Conservation (phyloP, 37 sponge, comb jelly and placozoan species). For the Amphimedon queenslandica region DNA sequence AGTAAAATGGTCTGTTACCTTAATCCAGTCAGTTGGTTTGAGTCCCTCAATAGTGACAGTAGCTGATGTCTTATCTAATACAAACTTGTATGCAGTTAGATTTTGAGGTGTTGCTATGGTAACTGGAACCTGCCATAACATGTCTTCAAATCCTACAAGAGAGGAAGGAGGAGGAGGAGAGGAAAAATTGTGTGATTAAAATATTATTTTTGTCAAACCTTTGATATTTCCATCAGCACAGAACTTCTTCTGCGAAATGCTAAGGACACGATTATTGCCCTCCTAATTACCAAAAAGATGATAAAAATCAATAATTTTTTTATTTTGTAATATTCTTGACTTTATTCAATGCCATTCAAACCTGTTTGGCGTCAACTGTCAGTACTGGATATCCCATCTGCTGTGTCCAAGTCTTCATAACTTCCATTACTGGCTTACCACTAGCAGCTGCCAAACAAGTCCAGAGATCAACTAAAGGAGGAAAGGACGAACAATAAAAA, state of each 20-base stretch:
- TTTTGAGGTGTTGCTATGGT: constrained; percentile 49
- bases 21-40: constrained; percentile 42
- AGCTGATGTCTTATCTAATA: constrained; percentile 35
- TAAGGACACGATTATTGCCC: constrained; percentile 44
- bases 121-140: constrained; percentile 54
- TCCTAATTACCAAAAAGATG: constrained; percentile 57
- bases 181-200: no score
- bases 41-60: constrained; percentile 48
- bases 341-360: constrained; percentile 50
- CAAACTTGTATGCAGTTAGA: constrained; percentile 25
- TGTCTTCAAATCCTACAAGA: constrained; percentile 21
- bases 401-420: constrained; percentile 91
- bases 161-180: no score
- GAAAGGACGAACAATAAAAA: no score
- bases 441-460: constrained; percentile 55
- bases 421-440: constrained; percentile 63
- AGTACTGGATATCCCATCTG: constrained; percentile 97
- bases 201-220: constrained; percentile 39
- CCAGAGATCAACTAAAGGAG: constrained; percentile 70
- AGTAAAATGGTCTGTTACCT: no score
- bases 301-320: constrained; percentile 27
- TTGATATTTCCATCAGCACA: constrained; percentile 76
- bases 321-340: neutral
- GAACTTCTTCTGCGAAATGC: constrained; percentile 74
- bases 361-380: constrained; percentile 64